Conservation (phyloP, 2,888 invertebrate genomes). For the Aelia acuminata region DNA sequence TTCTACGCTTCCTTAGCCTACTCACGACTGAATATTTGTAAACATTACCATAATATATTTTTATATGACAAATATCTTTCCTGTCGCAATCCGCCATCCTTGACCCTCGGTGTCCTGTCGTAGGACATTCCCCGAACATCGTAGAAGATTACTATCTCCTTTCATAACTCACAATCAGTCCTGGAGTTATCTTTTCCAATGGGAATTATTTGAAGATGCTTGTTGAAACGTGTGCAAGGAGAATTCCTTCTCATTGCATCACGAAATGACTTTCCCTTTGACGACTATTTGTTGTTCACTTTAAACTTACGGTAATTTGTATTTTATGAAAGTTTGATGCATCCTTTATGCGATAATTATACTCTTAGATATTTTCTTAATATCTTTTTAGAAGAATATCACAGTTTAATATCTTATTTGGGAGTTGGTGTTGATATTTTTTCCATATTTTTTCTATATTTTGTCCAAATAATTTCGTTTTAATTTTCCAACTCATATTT, state of each 20-base stretch:
- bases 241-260: constrained; percentile 43
- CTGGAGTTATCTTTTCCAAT: not conserved
- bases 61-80: not conserved
- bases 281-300: not conserved
- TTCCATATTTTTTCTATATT: no score
- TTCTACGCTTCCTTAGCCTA: no score
- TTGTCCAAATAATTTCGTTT: no score
- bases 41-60: not conserved
- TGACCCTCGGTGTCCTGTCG: not conserved
- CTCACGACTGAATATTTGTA: not conserved
- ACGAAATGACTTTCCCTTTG: constrained; percentile 33
- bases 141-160: not conserved
- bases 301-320: not conserved
- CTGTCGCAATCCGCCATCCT: not conserved
- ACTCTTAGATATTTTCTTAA: no score
- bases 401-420: no score
- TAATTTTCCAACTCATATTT: no score
- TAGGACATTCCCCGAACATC: constrained; percentile 2
- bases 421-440: no score
- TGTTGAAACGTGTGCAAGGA: constrained; percentile 4
- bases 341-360: not conserved
- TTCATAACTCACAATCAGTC: constrained; percentile 3
- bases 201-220: not conserved
- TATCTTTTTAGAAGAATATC: no score
- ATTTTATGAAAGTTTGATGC: not conserved